A percentile compares a stretch with the other conserved stretches of the same genome.
Conservation (phyloP, 2,888 invertebrate genomes). For the Phorcus lineatus region DNA sequence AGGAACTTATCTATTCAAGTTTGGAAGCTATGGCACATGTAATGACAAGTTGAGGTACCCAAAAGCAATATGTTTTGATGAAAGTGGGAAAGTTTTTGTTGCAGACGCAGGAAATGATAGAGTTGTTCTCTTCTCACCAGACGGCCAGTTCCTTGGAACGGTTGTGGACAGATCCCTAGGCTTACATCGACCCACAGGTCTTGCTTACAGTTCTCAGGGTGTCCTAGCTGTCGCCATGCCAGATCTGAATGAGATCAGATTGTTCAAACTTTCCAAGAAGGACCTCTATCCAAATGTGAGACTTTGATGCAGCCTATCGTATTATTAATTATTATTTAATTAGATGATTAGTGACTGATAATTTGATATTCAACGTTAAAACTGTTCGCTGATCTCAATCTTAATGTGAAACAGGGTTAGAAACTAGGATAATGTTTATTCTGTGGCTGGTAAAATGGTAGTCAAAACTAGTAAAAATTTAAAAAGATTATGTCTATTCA, state of each 20-base stretch:
- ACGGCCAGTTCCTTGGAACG: slow-evolving; percentile 37
- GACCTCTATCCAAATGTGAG: background rate
- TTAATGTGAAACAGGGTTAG: no score
- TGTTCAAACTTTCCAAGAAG: slow-evolving; percentile 34
- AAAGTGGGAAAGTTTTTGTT: slow-evolving; percentile 39
- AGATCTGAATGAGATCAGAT: slow-evolving; percentile 40
- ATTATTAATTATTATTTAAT: no score
- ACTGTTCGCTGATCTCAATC: no score
- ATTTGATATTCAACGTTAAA: no score
- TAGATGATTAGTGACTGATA: no score
- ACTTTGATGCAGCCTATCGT: background rate
- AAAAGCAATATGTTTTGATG: slow-evolving; percentile 39
- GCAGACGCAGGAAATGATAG: slow-evolving; percentile 53
- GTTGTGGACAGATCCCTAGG: slow-evolving; percentile 33
- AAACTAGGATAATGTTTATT: no score
- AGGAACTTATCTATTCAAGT: slow-evolving; percentile 42
- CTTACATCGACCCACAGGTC: slow-evolving; percentile 42
- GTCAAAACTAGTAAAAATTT: no score
- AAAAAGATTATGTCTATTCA: no score
- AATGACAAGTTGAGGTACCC: slow-evolving; percentile 44
- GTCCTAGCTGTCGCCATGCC: slow-evolving; percentile 46
- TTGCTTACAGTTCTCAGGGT: slow-evolving; percentile 33
- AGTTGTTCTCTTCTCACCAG: slow-evolving; percentile 42
- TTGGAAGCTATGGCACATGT: slow-evolving; percentile 41
- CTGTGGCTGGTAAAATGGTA: no score